Evolutionary conservation across 2,113 vertebrate species (phyloP).

Genomic region (Plecturocebus donacophilus): DNA sequence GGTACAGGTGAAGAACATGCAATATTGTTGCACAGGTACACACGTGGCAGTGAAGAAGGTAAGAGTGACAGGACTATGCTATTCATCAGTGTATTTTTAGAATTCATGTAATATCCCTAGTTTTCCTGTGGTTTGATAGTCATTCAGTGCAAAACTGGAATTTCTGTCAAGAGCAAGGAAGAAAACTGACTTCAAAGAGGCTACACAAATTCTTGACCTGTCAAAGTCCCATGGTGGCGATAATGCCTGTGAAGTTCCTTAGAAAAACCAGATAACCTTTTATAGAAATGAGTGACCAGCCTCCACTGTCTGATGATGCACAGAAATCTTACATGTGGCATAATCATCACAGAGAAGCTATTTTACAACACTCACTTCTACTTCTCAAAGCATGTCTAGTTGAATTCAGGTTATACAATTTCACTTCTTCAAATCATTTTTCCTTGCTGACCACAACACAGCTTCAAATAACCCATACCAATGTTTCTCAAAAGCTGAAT

Average conservation of each 20-base stretch:
- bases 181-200: background rate
- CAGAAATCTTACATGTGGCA: background rate
- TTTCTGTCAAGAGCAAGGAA: background rate
- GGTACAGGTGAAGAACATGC: no score
- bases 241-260: background rate
- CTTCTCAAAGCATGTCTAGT: background rate
- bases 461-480: background rate
- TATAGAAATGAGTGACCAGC: constrained; percentile 27
- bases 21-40: no score
- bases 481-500: background rate
- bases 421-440: constrained; percentile 16
- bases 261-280: background rate
- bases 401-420: background rate
- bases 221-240: background rate
- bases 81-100: background rate
- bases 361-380: background rate
- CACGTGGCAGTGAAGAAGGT: no score
- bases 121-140: background rate
- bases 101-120: background rate
- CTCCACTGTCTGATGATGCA: background rate
- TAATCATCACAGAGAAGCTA: background rate
- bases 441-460: background rate
- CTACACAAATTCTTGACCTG: background rate
- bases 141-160: background rate
- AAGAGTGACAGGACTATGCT: background rate